Evolutionary conservation across 2,797 vertebrate genomes (phyloP).

Genomic region (Spheniscus humboldti): DNA sequence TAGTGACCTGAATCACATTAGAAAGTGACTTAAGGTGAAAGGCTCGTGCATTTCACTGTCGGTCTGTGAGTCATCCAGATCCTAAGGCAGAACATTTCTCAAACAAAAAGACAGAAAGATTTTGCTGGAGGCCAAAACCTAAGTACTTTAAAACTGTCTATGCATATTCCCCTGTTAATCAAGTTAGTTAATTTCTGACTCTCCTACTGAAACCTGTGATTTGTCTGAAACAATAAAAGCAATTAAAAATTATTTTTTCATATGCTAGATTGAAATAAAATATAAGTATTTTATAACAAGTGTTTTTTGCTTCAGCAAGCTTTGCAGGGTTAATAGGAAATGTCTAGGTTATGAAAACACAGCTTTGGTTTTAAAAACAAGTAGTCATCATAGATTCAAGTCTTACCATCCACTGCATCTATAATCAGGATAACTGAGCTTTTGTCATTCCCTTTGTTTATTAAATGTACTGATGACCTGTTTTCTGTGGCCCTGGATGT

Average conservation of each 20-base stretch:
- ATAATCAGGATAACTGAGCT: not conserved
- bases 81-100: not conserved
- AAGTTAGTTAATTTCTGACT: conserved; percentile 27
- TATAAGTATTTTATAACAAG: not conserved
- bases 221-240: not conserved
- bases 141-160: not conserved
- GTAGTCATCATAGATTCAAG: not conserved
- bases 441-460: not conserved
- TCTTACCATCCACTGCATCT: not conserved
- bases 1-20: not conserved
- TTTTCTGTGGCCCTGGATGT: not conserved
- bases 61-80: not conserved
- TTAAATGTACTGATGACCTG: not conserved
- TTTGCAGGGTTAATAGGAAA: not conserved
- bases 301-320: not conserved
- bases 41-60: not conserved
- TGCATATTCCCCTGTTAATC: not conserved
- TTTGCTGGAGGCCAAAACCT: not conserved
- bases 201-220: not conserved
- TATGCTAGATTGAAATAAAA: not conserved
- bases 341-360: not conserved
- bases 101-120: not conserved
- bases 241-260: not conserved
- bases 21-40: not conserved
- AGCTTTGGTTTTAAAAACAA: not conserved